Evolutionary conservation across 1,140 invertebrate species (phyloP).

Genomic region (Leptinotarsa texana): DNA sequence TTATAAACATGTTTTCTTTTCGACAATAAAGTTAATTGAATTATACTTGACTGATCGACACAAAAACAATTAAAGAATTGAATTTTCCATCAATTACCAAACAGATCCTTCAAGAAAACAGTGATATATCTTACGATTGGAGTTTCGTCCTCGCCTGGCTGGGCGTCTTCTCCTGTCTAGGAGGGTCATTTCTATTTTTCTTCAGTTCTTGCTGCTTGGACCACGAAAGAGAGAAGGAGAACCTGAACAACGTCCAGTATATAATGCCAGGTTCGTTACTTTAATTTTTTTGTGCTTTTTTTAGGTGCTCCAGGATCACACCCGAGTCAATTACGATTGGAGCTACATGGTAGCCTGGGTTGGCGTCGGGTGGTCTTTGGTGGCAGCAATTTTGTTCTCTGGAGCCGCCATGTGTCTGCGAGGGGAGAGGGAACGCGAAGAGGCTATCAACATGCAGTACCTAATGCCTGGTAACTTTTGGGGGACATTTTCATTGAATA

Average conservation of each 20-base stretch:
- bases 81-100: not conserved
- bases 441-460: slow-evolving; percentile 96
- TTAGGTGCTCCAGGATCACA: slow-evolving; percentile 85
- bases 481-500: slow-evolving; percentile 20
- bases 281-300: slow-evolving; percentile 41
- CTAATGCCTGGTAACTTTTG: slow-evolving; percentile 87
- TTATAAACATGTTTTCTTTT: no score
- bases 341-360: slow-evolving; percentile 95
- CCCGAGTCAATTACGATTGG: slow-evolving; percentile 89
- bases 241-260: slow-evolving; percentile 81
- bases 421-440: slow-evolving; percentile 88
- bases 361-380: slow-evolving; percentile 84
- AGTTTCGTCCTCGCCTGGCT: slow-evolving; percentile 84
- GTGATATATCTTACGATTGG: slow-evolving; percentile 76
- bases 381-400: slow-evolving; percentile 89
- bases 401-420: slow-evolving; percentile 90
- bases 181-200: slow-evolving; percentile 77
- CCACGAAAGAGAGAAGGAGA: slow-evolving; percentile 67
- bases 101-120: slow-evolving; percentile 73
- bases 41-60: no score
- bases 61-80: no score
- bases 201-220: slow-evolving; percentile 77
- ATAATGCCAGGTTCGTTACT: slow-evolving; percentile 78
- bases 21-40: no score
- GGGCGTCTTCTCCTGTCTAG: slow-evolving; percentile 74